These are phyloP conservation scores for Lepidocyrtinus sp. DNA, from an alignment of 2,888 invertebrate genomes.

Conservation along the genomic window DNA sequence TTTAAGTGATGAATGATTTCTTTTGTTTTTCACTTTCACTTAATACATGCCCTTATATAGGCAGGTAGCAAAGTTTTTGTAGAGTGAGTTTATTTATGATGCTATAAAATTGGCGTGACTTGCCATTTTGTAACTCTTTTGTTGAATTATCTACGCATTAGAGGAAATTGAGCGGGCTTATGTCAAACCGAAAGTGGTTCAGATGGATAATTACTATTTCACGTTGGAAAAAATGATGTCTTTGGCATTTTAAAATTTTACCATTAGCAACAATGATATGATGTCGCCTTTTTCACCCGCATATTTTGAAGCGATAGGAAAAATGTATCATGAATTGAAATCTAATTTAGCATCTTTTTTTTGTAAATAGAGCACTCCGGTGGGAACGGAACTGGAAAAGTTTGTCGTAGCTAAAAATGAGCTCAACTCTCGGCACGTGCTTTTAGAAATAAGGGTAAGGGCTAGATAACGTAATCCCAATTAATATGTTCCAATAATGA, in stretches of 20 bases:
- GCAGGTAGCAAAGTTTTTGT: too few relatives aligned
- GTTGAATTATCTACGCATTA: background rate
- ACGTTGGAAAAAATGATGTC: too few relatives aligned
- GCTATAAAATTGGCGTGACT: conserved; percentile 39
- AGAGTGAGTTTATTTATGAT: conserved; percentile 27
- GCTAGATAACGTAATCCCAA: too few relatives aligned
- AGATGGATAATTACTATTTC: too few relatives aligned
- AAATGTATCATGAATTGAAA: too few relatives aligned
- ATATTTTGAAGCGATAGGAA: too few relatives aligned
- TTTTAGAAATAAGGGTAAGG: conserved; percentile 87
- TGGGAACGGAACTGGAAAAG: conserved; percentile 87
- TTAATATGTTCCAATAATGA: background rate
- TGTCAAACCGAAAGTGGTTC: too few relatives aligned
- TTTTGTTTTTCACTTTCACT: background rate
- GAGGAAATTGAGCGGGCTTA: too few relatives aligned
- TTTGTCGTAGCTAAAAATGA: conserved; percentile 87
- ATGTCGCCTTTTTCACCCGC: too few relatives aligned
- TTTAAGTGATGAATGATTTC: background rate
- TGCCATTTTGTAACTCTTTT: background rate
- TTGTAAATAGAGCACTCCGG: conserved; percentile 68
- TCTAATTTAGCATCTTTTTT: background rate
- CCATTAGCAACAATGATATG: too few relatives aligned
- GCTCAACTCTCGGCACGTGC: conserved; percentile 82
- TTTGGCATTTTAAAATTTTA: too few relatives aligned
- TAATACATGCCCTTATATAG: too few relatives aligned